These are phyloP conservation scores for Bothrops jararaca DNA, from an alignment of 2,113 vertebrate species.

Conservation along the genomic window DNA sequence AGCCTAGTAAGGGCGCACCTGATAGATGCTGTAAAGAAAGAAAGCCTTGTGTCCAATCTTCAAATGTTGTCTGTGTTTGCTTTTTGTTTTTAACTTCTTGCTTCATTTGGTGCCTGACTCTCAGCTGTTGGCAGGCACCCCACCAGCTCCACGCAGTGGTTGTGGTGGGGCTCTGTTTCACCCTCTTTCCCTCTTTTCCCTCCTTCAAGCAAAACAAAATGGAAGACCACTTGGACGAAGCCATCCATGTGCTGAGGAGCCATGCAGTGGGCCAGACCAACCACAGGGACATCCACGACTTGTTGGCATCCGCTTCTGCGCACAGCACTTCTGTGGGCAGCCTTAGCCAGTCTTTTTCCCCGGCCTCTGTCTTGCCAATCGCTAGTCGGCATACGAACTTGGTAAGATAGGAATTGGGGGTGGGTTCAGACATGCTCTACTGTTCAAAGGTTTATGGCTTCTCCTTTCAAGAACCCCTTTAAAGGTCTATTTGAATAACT, in stretches of 20 bases:
- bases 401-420: constrained; percentile 70
- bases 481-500: neutral
- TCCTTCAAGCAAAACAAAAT: constrained; percentile 86
- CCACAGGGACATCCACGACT: constrained; percentile 81
- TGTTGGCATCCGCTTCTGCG: constrained; percentile 74
- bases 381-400: constrained; percentile 82
- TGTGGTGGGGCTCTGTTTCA: neutral
- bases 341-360: constrained; percentile 81
- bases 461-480: neutral
- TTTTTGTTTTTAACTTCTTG: neutral
- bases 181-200: accelerated
- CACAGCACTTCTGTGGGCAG: constrained; percentile 77
- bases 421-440: neutral
- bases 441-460: neutral
- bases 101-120: neutral
- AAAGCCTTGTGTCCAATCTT: neutral
- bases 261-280: constrained; percentile 87
- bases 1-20: neutral
- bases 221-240: constrained; percentile 96
- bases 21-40: neutral
- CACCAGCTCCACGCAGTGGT: neutral
- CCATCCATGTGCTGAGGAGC: constrained; percentile 93
- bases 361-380: constrained; percentile 78
- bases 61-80: neutral
- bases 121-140: neutral